These are phyloP conservation scores for Microcebus griseorufus DNA, from an alignment of 2,113 vertebrate genomes.

Conservation along the genomic window DNA sequence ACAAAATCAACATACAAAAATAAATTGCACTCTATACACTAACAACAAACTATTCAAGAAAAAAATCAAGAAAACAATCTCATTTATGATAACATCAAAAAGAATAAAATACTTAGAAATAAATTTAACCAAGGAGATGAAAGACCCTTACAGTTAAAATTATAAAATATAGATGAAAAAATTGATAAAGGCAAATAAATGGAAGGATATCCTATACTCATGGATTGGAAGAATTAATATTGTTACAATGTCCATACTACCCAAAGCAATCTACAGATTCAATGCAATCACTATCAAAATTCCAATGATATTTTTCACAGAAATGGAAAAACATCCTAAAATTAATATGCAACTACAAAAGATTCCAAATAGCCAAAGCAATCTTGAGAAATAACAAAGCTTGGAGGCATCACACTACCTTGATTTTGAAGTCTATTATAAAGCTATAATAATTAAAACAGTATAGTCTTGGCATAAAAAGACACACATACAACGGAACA, in stretches of 20 bases:
- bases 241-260: not conserved
- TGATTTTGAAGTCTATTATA: not conserved
- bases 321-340: not conserved
- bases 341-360: not conserved
- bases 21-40: too few relatives aligned
- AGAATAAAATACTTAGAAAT: too few relatives aligned
- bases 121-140: too few relatives aligned
- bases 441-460: not conserved
- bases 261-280: not conserved
- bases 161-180: too few relatives aligned
- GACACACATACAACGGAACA: not conserved
- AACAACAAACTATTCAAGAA: too few relatives aligned
- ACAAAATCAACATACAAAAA: too few relatives aligned
- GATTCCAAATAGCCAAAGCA: not conserved
- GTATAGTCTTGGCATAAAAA: not conserved
- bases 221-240: not conserved
- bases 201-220: too few relatives aligned
- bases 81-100: too few relatives aligned
- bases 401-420: not conserved
- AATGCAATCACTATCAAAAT: not conserved
- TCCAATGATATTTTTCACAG: not conserved
- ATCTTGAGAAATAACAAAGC: not conserved
- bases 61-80: too few relatives aligned
- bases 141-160: too few relatives aligned
- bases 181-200: too few relatives aligned